Evolutionary conservation across 2,113 vertebrate genomes (phyloP).

Genomic region (Leucosticte australis): DNA sequence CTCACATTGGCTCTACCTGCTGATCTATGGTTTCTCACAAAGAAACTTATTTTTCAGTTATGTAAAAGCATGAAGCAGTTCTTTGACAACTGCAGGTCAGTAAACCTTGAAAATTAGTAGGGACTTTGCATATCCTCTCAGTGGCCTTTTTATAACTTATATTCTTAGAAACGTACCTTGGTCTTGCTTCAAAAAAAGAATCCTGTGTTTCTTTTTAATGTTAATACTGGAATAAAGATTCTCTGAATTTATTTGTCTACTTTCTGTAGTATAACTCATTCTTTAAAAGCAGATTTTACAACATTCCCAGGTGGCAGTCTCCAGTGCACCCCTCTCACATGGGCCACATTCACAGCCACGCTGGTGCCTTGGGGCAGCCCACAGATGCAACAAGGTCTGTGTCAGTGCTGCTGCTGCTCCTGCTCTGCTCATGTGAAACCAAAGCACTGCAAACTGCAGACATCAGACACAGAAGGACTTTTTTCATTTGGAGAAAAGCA

Average conservation of each 20-base stretch:
- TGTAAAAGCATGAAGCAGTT: neutral
- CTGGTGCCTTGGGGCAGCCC: fast-evolving
- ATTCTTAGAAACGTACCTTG: neutral
- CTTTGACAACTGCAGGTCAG: neutral
- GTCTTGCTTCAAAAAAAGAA: neutral
- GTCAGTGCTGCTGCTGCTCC: neutral
- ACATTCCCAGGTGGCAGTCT: neutral
- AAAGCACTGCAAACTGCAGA: neutral
- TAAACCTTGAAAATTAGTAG: neutral
- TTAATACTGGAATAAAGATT: neutral
- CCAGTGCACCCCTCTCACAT: fast-evolving
- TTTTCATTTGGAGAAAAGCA: neutral
- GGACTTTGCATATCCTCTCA: neutral
- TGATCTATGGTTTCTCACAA: neutral
- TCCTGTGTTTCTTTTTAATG: neutral
- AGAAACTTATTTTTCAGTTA: neutral
- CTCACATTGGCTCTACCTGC: neutral
- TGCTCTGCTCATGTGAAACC: neutral
- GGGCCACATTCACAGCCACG: fast-evolving
- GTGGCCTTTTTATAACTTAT: neutral
- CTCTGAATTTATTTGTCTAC: neutral
- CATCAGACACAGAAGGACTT: neutral
- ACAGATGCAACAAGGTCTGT: fast-evolving
- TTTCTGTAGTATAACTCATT: neutral
- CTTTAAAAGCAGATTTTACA: neutral